Percentiles rank a stretch among this genome's conserved stretches.
Evolutionary conservation across 2,113 vertebrate species (phyloP).

Genomic region (Eonycteris spelaea): DNA sequence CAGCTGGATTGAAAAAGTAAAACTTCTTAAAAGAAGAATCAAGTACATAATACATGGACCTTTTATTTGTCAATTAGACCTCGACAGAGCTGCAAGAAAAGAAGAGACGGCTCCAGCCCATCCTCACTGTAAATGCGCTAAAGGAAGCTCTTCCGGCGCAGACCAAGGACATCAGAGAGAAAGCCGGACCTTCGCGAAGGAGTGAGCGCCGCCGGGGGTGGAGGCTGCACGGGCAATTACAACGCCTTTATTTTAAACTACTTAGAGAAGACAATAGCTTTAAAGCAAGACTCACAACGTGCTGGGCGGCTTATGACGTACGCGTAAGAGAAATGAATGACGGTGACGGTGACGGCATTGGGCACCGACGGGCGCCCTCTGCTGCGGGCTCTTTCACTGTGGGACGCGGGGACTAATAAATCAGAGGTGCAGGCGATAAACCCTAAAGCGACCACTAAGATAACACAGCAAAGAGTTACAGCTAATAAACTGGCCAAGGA

Average conservation of each 20-base stretch:
- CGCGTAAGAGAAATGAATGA: fast-evolving
- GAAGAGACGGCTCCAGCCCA: neutral
- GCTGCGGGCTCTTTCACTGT: fast-evolving
- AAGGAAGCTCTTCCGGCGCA: neutral
- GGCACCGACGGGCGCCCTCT: fast-evolving
- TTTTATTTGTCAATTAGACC: neutral
- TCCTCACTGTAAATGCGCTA: too few relatives aligned
- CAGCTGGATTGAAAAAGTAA: too few relatives aligned
- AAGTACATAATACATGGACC: neutral
- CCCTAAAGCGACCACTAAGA: neutral
- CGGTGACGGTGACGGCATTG: fast-evolving
- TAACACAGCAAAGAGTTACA: neutral
- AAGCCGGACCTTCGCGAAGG: too few relatives aligned
- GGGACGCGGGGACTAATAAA: fast-evolving
- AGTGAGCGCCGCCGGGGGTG: fast-evolving
- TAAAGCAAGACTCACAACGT: too few relatives aligned
- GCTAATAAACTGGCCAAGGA: neutral
- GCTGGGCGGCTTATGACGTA: neutral
- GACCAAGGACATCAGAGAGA: fast-evolving
- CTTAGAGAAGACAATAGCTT: too few relatives aligned
- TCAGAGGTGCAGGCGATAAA: fast-evolving
- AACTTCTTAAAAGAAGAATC: too few relatives aligned
- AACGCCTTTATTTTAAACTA: neutral
- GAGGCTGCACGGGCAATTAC: fast-evolving
- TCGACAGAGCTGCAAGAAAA: neutral